Evolutionary conservation across 2,888 invertebrate species (phyloP), one percentile per base, ranked within the genome.

Genomic region (Torymus tubicola): DNA sequence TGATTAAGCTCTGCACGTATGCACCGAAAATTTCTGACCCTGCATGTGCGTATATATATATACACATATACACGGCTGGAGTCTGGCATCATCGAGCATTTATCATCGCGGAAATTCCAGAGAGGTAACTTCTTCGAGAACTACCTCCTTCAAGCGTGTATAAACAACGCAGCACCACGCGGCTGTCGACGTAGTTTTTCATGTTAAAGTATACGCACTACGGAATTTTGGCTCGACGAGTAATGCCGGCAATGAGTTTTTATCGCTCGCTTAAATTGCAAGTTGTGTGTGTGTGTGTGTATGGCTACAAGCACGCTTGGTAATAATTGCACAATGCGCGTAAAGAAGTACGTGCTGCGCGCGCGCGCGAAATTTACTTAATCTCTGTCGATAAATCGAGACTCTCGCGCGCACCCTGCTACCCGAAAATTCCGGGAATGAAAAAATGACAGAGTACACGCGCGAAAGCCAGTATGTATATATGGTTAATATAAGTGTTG

Each of bases 371-470:
- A 57, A n/a, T 50, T 57, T 58, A 63, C 55, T 77, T 24, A 55
- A 68, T 76, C 53, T 61, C 60, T 42, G 69, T 63, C 69, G 63
- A 76, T 76, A 69, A 76, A 76, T 76, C 55, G 55, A 69, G 55
- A 69, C 52, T 58, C 50, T 67, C 42, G 18, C 50, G 18, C 50
- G 65, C 13, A 1, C 42, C 42, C 64, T 42, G 64, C 50, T 50
- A 16, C 14, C 18, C 5, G 8, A 31, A 73, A 52, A 61, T 63
- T 24, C 52, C 12, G 24, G 10, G 55, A 72, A 55, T 55, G 55
- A 63, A 63, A 73, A 64, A 42, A 31, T 31, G n/a, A 11, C 8
- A 12, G 16, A 53, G n/a, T 4, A 16, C 4, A 57, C 4, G 18
- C 1, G 3, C 21, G 16, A 58, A 65, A 67, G 58, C 16, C 50